Base-by-base conservation (phyloP, 2,113 vertebrate species). In the Cyprinodon brontotheroides region DNA sequence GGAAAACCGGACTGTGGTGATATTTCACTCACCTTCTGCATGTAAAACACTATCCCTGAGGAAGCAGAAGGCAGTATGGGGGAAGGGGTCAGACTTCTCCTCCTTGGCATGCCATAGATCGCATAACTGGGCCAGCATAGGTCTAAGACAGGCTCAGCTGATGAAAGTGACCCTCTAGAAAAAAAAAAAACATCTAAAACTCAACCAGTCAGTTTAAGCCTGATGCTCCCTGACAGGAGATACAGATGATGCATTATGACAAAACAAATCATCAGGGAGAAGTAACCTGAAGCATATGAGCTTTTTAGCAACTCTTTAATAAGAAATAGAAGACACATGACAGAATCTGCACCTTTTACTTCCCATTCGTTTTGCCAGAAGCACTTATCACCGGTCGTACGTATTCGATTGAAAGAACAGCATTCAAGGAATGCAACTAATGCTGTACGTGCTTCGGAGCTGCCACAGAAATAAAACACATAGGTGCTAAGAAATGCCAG, bases 401-500 rank as follows among this genome's bases (percentile, higher is more conserved):
- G 83, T 85, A 88, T 86, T 85, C 83, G 81, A 86, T 85, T 89
- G 86, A 88, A 87, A 72, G 67, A 81, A 79, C 78, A 80, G 86
- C 76, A 85, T 92, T 90, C 90, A 80, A 79, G 83, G 90, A 88
- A 87, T 78, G 85, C 80, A 81, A 81, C 72, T 86, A 86, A 90
- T 89, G 89, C 79, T 20, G 89, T 92, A 92, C 91, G 90, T 93
- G 93, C 92, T 85, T 93, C 69, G 70, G 87, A 89, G 92, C 89
- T 86, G 86, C 91, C 87, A 85, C 91, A 94, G 91, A 93, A 91
- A 94, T 93, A 65, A 92, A 93, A 87, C 94, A 94, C 86, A 87
- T 92, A 93, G 92, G 91, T 94, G 94, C 86, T 89, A 94, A 94
- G 83, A 92, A 94, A 92, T 91, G 91, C 93, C 93, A 90, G 77